Conservation (phyloP, 2,888 invertebrate species). For the Arenicola marina region DNA sequence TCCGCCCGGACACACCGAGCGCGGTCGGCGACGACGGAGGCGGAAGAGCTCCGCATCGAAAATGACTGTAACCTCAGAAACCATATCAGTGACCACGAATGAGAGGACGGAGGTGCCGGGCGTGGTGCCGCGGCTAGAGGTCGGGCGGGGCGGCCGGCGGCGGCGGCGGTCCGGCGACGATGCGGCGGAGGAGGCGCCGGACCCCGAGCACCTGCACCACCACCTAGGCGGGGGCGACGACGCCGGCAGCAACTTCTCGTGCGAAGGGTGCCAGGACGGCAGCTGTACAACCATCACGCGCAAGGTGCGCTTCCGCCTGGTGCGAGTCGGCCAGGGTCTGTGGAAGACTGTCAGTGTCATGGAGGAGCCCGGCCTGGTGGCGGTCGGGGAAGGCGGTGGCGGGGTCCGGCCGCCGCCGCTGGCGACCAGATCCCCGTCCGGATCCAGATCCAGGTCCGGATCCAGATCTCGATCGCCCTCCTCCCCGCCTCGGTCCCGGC, state of each 20-base stretch:
- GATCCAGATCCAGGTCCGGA: no score
- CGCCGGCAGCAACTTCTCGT: not conserved
- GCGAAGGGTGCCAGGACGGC: constrained; percentile 1
- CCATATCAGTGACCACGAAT: not conserved
- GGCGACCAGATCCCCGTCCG: no score
- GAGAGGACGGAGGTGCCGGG: not conserved
- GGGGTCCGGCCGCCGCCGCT: no score
- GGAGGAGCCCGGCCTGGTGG: not conserved
- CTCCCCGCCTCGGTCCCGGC: no score
- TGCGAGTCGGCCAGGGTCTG: not conserved
- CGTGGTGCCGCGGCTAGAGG: not conserved
- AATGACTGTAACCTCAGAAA: constrained; percentile 4
- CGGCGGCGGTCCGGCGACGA: not conserved
- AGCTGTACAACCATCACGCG: not conserved
- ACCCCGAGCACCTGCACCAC: not conserved
- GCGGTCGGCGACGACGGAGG: not conserved
- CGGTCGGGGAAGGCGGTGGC: no score
- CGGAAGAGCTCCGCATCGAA: not conserved
- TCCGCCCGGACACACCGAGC: not conserved
- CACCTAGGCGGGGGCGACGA: no score
- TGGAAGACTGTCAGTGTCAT: not conserved
- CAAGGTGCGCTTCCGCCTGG: not conserved
- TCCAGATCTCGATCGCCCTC: no score
- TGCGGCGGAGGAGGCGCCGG: not conserved
- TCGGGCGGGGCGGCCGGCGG: not conserved